These are phyloP conservation scores for Seira ritae DNA, from an alignment of 2,888 invertebrate genomes.

Conservation along the genomic window DNA sequence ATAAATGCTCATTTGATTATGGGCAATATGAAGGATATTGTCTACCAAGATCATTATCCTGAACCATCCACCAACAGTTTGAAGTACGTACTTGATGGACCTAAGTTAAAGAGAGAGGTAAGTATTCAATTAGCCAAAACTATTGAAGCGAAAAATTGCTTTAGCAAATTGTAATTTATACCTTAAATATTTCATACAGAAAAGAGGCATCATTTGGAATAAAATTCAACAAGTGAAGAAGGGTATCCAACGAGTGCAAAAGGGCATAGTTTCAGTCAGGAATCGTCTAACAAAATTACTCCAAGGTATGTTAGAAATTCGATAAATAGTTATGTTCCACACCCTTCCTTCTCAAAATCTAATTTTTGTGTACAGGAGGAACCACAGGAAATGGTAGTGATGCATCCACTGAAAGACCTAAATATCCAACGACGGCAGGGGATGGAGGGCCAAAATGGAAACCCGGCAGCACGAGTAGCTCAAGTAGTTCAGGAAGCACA, in stretches of 20 bases:
- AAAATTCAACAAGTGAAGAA: constrained; percentile 57
- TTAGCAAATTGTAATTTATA: not conserved
- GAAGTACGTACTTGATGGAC: too few species aligned
- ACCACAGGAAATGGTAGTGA: constrained; percentile 23
- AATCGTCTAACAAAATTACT: constrained; percentile 34
- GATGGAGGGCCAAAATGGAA: constrained; percentile 51
- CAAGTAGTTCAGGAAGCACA: not conserved
- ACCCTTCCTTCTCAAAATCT: not conserved
- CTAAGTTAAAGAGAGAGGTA: constrained; percentile 8
- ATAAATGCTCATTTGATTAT: constrained; percentile 40
- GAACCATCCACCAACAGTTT: not conserved
- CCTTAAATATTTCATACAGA: constrained; percentile 22
- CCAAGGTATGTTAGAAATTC: constrained; percentile 23
- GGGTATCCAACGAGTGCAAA: constrained; percentile 49
- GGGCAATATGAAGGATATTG: constrained; percentile 39
- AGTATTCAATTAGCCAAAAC: too few species aligned
- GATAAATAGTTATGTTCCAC: constrained; percentile 5
- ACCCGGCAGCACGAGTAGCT: too few species aligned
- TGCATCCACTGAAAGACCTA: constrained; percentile 38
- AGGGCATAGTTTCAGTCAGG: constrained; percentile 22
- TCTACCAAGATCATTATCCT: constrained; percentile 40
- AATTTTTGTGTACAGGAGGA: not conserved
- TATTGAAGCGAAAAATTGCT: not conserved
- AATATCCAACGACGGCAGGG: constrained; percentile 54
- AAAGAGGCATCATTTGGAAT: constrained; percentile 60